Base-by-base conservation (phyloP, 1,140 invertebrate species). In the Pseudomyrmex gracilis region DNA sequence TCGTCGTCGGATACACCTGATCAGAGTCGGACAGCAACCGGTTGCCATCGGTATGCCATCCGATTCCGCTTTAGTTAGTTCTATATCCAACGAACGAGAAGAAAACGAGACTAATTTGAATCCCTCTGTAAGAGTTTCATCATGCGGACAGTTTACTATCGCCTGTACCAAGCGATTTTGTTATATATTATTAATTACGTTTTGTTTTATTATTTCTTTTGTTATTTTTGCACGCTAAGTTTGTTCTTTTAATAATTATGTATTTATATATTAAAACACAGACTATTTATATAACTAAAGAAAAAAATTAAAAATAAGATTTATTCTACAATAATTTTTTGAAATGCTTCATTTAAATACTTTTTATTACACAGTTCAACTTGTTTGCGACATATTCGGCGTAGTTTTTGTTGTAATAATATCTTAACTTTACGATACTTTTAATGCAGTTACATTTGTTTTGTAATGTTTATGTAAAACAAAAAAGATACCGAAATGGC, bases 1-100 rank as follows among this genome's bases (percentile, higher is more conserved):
- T 34, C 90, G 85, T 90, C 87, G 86, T 91, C 87, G 85, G 84
- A 87, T 90, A 90, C 90, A 91, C 84, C 86, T 91, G 89, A 92
- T 90, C 88, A 84, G 84, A 87, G 80, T 85, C 85, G 64, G 76
- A 82, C 85, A 76, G 57, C 63, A 83, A 87, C 84, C 85, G 84
- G 85, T 87, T 82, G 70, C 51, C 53, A 24, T 17, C 53, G 51
- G 49, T 24, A 20, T 43, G 15, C 22, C 51, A 15, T 15, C 64
- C 58, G 61, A 73, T 85, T 78, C 83, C 82, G 64, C 58, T 78
- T 85, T 64, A 17, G 68, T 85, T 64, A 17, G 68, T 45, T n/a
- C 13, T 53, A 13, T 34, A 34, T 5, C 43, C 43, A 20, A n/a
- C 34, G 53, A 24, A 53, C 63, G 20, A 15, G 60, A 24, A 43